Evolutionary conservation across 2,797 vertebrate genomes (phyloP), one percentile per base, ranked within the genome.

Genomic region (Enteromius radiatus): DNA sequence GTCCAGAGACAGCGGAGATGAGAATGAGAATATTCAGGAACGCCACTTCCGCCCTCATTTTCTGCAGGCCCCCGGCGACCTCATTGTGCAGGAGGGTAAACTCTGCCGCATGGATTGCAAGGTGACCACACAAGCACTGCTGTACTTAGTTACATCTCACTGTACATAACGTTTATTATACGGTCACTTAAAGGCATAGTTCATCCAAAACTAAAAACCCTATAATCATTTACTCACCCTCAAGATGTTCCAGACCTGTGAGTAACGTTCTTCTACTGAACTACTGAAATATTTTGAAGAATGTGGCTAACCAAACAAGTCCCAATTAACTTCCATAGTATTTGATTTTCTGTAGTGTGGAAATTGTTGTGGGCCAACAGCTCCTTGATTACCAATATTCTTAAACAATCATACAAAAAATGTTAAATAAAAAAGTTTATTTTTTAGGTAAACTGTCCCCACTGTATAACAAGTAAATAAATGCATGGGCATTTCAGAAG

Each of bases 71-170:
- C 98, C 98, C 0, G 98, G 98, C 68, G 97, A 99, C 88, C 93
- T 99, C 91, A 98, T 97, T 14, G 96, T 98, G 26, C 98, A 99
- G 91, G 98, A 99, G 93, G 97, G 98, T 28, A 96, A 96, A 47
- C 96, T 99, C 3, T 99, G 98, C 87, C 93, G 98, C 83, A 99
- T 99, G 98, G 98, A 99, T 90, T 99, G 98, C 93, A 99, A 99
- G 95, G 98, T 97, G 92, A 92, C 47, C 7, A 0, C 11, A 36
- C 70, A n/a, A 74, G 21, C 70, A 71, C 43, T 31, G 26, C 26
- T 26, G 11, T 17, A 15, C 49, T 73, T 47, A 52, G 28, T 59
- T 59, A 12, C 52, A 59, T 67, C 8, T 31, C 28, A 31, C 28
- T 63, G 59, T 31, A 31, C 61, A 31, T 36, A 52, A 52, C 3